phyloP scores from a whole-genome alignment of 1,140 invertebrate species.

The Tigriopus japonicus region DNA sequence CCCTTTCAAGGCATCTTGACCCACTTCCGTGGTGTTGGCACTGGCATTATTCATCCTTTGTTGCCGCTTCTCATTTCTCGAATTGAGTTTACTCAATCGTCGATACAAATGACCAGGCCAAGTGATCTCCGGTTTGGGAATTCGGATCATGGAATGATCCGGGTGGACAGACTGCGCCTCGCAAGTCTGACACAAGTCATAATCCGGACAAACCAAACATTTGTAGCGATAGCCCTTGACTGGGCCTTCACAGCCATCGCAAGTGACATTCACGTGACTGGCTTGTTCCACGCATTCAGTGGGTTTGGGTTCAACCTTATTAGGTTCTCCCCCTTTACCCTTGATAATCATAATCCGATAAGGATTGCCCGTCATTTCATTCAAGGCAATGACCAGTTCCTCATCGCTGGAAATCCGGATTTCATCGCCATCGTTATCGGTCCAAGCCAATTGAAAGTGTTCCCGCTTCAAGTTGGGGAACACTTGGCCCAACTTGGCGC shows the following conservation, averaged over 20 bases:
- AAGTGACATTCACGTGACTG: slow-evolving; percentile 43
- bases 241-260: slow-evolving; percentile 47
- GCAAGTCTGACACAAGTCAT: slow-evolving; percentile 58
- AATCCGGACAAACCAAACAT: slow-evolving; percentile 59
- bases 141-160: slow-evolving; percentile 59
- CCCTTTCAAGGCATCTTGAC: too few species aligned
- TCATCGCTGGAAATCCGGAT: slow-evolving; percentile 41
- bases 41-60: too few species aligned
- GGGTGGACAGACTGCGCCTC: slow-evolving; percentile 47
- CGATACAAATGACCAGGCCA: not conserved
- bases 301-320: not conserved
- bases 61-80: too few species aligned
- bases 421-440: slow-evolving; percentile 38
- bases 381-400: slow-evolving; percentile 40
- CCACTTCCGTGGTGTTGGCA: too few species aligned
- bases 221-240: slow-evolving; percentile 64
- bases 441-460: slow-evolving; percentile 34
- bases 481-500: not conserved
- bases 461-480: not conserved
- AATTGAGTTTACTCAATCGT: not conserved
- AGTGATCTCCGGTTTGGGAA: slow-evolving; percentile 26
- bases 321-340: not conserved
- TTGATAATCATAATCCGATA: slow-evolving; percentile 18
- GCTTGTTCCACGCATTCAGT: not conserved
- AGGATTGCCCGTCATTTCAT: slow-evolving; percentile 21